phyloP scores from a whole-genome alignment of 2,888 invertebrate species.

The Lomographa bimaculata region DNA sequence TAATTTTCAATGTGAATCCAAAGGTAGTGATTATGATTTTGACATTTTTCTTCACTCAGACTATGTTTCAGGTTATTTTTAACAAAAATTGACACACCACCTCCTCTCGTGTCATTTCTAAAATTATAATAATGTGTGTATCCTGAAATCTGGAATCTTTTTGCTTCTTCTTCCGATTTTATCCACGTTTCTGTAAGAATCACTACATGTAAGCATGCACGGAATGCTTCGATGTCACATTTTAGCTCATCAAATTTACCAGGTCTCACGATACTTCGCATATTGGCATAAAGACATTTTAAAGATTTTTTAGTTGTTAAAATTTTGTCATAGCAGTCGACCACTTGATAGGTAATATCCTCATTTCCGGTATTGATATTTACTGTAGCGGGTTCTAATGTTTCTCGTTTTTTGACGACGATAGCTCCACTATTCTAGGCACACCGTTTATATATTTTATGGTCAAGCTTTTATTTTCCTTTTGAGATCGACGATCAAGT shows the following conservation, averaged over 20 bases:
- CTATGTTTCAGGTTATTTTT: slow-evolving; percentile 1
- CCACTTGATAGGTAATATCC: neutral
- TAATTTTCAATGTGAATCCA: neutral
- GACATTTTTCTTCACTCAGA: neutral
- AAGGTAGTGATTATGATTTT: neutral
- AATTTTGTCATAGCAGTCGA: neutral
- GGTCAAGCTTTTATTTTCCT: too few species aligned
- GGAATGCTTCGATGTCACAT: neutral
- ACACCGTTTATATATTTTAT: too few species aligned
- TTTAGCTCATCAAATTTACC: slow-evolving; percentile 1
- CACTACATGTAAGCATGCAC: neutral
- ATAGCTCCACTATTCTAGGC: too few species aligned
- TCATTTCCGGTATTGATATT: too few species aligned
- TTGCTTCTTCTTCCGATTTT: too few species aligned
- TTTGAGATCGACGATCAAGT: too few species aligned
- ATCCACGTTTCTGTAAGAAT: slow-evolving; percentile 1
- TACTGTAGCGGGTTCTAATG: too few species aligned
- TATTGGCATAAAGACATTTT: neutral
- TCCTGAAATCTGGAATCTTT: neutral
- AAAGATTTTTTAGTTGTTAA: neutral
- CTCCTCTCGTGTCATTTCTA: neutral
- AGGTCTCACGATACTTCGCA: neutral
- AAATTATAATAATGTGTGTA: neutral
- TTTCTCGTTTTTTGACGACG: too few species aligned
- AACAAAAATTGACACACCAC: slow-evolving; percentile 1